Evolutionary conservation across 2,797 vertebrate species (phyloP), one percentile per base, ranked within the genome.

Genomic region (Catharus ustulatus): DNA sequence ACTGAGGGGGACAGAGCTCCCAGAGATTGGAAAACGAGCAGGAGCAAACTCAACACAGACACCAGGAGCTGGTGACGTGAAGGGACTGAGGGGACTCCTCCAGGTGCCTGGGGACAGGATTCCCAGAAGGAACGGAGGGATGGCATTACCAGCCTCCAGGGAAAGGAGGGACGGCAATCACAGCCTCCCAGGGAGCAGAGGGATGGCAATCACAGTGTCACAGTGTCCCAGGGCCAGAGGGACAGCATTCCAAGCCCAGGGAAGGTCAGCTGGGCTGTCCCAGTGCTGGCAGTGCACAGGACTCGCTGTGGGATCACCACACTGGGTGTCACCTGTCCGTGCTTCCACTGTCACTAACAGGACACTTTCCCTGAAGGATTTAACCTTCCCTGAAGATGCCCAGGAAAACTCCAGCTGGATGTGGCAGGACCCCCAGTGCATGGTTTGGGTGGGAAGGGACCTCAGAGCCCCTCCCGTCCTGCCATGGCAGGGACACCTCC

Each of bases 91-190:
- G n/a, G 2, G 36, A 58, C 68, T 46, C 48, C 62, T 19, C 10
- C 66, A 15, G 42, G n/a, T 0, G 0, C 30, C 34, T 1, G 27
- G 8, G 22, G 7, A 61, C 1, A 13, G 40, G 23, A 68, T 10
- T 84, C 8, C 38, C 71, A 67, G 38, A 32, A 7, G 1, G 17
- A 40, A 61, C 15, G 15, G n/a, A 55, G 23, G 68, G 67, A 38
- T 13, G 29, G 58, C 9, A 12, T 11, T 8, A 34, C 30, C 26
- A 66, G 34, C 43, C 15, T 42, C 34, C 54, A 12, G 51, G 21
- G 64, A 59, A 59, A 32, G 54, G 6, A 63, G 18, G 17, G 16
- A 13, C 0, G 0, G 55, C 6, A 34, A 5, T 29, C 16, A 45
- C 19, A 49, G 78, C n/a, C 27, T 21, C 22, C 21, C 12, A 12